Base-by-base conservation (phyloP, 2,113 vertebrate species). In the Oplegnathus fasciatus region DNA sequence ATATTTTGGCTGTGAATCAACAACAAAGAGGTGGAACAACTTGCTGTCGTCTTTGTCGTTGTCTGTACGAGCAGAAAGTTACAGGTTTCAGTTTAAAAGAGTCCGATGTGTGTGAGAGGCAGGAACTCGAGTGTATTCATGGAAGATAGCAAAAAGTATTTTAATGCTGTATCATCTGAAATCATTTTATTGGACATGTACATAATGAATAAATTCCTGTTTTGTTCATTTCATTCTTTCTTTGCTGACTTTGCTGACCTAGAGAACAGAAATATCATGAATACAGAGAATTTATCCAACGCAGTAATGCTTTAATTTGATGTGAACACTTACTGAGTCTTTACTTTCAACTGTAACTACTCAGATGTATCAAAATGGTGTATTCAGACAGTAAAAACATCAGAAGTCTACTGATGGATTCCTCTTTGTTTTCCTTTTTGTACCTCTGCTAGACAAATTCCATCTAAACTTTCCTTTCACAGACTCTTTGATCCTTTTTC, bases 331-430 rank as follows among this genome's bases (percentile, higher is more conserved):
- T 60, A 8, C 32, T 60, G 34, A 70, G 34, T 42, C 50, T 71
- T 84, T 68, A 46, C 73, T 81, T 48, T 50, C 24, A 50, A 52
- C 42, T n/a, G 52, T n/a, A 81, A 20, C 4, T 18, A 34, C 6
- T 40, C 20, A 70, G 22, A 62, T 34, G 32, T 28, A 46, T 30
- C 26, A 71, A 50, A 87, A 52, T 28, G 37, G n/a, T 34, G 14
- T 10, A 13, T 46, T 55, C 22, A 87, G 24, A 64, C 3, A 65
- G 62, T 55, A 52, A 67, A 55, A 65, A 65, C 30, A 64, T 28
- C 13, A 64, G 22, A 15, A 10, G n/a, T n/a, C n/a, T 37, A 18
- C 42, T 26, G 30, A 52, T 40, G 2, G n/a, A n/a, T n/a, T n/a
- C n/a, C 2, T 14, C 44, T 68, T 11, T 61, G 30, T 34, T 55